Evolutionary conservation across 2,113 vertebrate genomes (phyloP), one percentile per base, ranked within the genome.

Genomic region (Podiceps cristatus): DNA sequence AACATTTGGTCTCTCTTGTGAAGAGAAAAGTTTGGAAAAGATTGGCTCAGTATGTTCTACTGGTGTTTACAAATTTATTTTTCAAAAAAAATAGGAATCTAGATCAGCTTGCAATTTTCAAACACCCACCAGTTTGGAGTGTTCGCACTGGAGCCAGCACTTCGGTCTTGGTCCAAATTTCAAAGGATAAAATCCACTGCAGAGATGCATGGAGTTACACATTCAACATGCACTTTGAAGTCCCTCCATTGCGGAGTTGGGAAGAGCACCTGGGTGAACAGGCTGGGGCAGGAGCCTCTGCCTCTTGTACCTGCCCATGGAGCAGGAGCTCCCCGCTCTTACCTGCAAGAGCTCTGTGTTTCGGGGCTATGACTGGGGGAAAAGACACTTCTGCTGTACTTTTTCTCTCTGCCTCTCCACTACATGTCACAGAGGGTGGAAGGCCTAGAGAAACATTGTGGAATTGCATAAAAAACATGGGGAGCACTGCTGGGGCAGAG

Each of bases 371-470:
- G 29, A 1, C 42, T 13, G 7, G 20, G 4, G 6, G 13, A 53
- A 35, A 29, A 63, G 18, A 11, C 8, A 2, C 12, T 52, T 35
- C 44, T 35, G 55, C 45, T 59, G 15, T 7, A 14, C 22, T 42
- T 59, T 31, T 27, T 31, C 9, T 50, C 19, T n/a, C 25, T 50
- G 28, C 3, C 9, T 1, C 50, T 60, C 11, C 7, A 4, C 17
- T 50, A 1, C 11, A 0, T 6, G 10, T 12, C 28, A 9, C 27
- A 58, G 35, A 35, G 18, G 9, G 8, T 25, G 50, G 10, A 23
- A n/a, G 22, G 25, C 44, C 5, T 13, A 13, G 5, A 60, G 49
- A 29, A 53, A 31, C 0, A 0, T 2, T 18, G 18, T 42, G 42
- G 45, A 25, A 37, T 15, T 56, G 17, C 8, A 2, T 4, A 23